phyloP scores from a whole-genome alignment of 2,797 vertebrate genomes.

The Falco naumanni region DNA sequence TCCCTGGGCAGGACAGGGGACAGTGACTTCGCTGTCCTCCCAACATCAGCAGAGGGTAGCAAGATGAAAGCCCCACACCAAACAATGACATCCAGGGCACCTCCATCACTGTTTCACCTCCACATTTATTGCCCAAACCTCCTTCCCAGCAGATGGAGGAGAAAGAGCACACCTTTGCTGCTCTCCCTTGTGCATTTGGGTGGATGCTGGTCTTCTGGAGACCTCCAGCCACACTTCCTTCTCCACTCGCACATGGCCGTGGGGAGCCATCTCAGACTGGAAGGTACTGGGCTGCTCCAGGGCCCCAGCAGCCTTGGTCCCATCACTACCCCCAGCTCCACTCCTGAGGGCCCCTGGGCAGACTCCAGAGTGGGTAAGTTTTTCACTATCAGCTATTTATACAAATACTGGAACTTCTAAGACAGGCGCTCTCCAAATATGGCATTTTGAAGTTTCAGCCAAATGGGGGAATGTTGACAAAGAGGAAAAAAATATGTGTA shows the following conservation, averaged over 20 bases:
- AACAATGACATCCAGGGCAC: accelerated
- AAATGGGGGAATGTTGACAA: conserved; percentile 39
- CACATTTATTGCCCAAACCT: not conserved
- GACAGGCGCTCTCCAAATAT: not conserved
- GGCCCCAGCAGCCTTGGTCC: not conserved
- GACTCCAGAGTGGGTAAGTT: not conserved
- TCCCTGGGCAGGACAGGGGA: not conserved
- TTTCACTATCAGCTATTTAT: conserved; percentile 46
- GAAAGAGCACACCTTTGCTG: accelerated
- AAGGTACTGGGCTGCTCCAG: not conserved
- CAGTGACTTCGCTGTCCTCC: not conserved
- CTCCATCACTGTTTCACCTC: not conserved
- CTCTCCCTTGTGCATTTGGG: not conserved
- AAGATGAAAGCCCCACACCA: accelerated
- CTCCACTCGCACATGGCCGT: accelerated
- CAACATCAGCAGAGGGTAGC: accelerated
- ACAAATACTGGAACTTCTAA: conserved; percentile 24
- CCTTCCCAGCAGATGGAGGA: not conserved
- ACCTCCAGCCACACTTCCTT: not conserved
- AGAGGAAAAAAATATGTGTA: conserved; percentile 19
- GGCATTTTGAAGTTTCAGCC: conserved; percentile 28
- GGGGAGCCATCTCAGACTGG: not conserved
- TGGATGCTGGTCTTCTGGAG: not conserved
- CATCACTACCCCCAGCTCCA: accelerated
- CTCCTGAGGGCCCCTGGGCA: not conserved